Evolutionary conservation across 2,888 invertebrate species (phyloP), one percentile per base, ranked within the genome.

Genomic region (Hirtodrosophila histrioides): DNA sequence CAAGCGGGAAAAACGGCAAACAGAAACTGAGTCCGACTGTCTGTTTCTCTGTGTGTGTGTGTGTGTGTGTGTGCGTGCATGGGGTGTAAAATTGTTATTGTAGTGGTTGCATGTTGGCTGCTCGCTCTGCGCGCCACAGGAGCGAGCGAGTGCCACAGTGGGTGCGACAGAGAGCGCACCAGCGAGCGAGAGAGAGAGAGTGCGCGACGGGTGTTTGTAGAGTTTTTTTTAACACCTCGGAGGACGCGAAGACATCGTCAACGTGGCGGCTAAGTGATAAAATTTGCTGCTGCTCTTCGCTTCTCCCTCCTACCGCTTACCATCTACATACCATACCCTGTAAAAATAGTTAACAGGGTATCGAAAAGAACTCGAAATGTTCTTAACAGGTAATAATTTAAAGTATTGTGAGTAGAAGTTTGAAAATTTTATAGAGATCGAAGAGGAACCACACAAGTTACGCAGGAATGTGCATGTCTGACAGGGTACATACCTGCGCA

Each of bases 191-290:
- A 49, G 45, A 49, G 48, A 55, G 62, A 24, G 45, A 61, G 58
- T 29, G 71, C 33, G 37, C 36, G 39, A 50, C 43, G 58, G 39
- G 49, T 76, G 57, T 80, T 78, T 80, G 80, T 80, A 80, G 80
- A 80, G 79, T 85, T 80, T 62, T 76, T 62, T 64, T 45, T 78
- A 60, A 70, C 69, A 78, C 66, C 61, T 85, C 69, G 61, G 44
- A 87, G 75, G 87, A 65, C 56, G 76, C 58, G 48, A 60, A 51
- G 70, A 69, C 56, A 33, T 7, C 82, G 82, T 39, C 82, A 82
- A 82, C 86, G 84, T 62, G 88, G 80, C 88, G 82, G 82, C 86
- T 83, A 74, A 83, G 86, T 83, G 84, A 83, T 83, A 79, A 67
- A 67, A 67, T 65, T 69, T 55, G 65, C 65, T 73, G 60, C 61